phyloP scores from a whole-genome alignment of 2,797 vertebrate species.

The Cryptoprocta ferox region DNA sequence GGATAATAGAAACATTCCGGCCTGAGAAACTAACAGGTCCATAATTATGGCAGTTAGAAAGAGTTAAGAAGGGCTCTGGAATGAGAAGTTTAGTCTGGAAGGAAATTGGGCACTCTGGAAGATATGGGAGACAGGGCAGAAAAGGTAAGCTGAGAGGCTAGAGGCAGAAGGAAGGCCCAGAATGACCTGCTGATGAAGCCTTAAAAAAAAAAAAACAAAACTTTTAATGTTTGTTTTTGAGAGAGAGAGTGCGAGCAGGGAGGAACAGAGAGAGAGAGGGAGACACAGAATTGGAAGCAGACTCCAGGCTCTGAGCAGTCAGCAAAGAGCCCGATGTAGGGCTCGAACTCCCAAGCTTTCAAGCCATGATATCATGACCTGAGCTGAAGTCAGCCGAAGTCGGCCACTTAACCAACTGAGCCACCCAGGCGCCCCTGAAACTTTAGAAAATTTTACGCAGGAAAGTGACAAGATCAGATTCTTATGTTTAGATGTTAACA shows the following conservation, averaged over 20 bases:
- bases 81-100: neutral
- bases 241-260: too few species aligned
- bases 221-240: too few species aligned
- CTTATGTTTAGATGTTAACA: neutral
- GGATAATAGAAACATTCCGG: neutral
- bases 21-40: neutral
- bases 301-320: too few species aligned
- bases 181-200: neutral
- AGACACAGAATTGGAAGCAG: too few species aligned
- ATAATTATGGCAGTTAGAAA: neutral
- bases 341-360: too few species aligned
- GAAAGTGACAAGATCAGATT: neutral
- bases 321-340: too few species aligned
- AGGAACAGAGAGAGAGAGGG: too few species aligned
- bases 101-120: neutral
- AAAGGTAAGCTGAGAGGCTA: neutral
- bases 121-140: neutral
- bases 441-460: neutral
- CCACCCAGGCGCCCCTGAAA: too few species aligned
- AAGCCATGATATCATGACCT: too few species aligned
- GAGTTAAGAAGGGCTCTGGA: neutral
- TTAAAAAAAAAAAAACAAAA: neutral
- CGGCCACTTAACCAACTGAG: too few species aligned
- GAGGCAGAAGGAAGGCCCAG: neutral
- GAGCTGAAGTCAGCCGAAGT: too few species aligned